A percentile compares a stretch with the other conserved stretches of the same genome.
These are phyloP conservation scores for Agrochola macilenta DNA, from an alignment of 2,888 invertebrate species.

Conservation along the genomic window DNA sequence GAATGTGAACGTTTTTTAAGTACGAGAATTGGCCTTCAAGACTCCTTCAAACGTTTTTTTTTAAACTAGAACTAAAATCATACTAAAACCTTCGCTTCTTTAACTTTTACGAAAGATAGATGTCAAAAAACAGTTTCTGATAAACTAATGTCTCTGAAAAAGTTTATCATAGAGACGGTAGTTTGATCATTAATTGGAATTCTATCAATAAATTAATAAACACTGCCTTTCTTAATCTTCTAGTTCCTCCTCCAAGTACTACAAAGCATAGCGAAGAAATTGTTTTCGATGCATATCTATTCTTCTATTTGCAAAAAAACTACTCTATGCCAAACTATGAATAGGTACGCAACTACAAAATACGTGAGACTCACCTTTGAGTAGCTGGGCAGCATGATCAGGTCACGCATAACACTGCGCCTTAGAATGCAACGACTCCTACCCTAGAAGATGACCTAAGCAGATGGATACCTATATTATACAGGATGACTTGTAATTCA, in stretches of 20 bases:
- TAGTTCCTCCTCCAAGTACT: not conserved
- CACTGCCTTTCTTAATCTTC: not conserved
- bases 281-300: not conserved
- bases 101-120: not conserved
- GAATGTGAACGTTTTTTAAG: too few species aligned
- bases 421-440: not conserved
- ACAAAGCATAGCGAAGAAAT: not conserved
- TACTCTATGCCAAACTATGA: not conserved
- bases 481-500: not conserved
- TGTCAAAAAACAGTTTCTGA: not conserved
- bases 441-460: not conserved
- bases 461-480: not conserved
- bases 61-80: too few species aligned
- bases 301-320: not conserved
- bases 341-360: not conserved
- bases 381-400: not conserved
- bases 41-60: too few species aligned
- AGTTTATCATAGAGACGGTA: not conserved
- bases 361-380: not conserved
- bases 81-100: not conserved
- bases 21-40: too few species aligned
- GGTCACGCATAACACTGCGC: too few species aligned
- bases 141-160: not conserved
- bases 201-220: not conserved
- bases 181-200: not conserved